Conservation (phyloP, 2,113 vertebrate genomes). For the Pseudonaja textilis region DNA sequence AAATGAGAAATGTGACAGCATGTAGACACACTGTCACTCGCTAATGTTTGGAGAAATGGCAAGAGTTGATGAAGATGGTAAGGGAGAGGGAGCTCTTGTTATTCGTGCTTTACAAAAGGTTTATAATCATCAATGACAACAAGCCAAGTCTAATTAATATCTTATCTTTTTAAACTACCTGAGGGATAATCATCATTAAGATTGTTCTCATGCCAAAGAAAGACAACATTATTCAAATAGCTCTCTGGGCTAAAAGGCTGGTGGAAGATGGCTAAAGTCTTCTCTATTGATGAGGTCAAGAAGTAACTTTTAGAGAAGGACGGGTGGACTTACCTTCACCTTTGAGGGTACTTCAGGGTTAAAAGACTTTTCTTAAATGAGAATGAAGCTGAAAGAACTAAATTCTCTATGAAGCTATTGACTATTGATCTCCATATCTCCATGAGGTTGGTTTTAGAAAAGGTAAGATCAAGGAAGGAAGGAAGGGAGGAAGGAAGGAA, state of each 20-base stretch:
- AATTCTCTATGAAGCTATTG: background rate
- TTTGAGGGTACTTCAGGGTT: background rate
- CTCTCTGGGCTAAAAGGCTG: background rate
- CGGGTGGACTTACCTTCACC: accelerated
- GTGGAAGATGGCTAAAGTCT: conserved; percentile 19
- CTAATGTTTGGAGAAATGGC: conserved; percentile 28
- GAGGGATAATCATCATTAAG: conserved; percentile 31
- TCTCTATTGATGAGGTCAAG: conserved; percentile 24
- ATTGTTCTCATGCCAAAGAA: conserved; percentile 41
- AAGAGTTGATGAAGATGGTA: background rate
- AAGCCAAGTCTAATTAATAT: conserved; percentile 36
- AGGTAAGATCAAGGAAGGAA: background rate
- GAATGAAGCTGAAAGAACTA: background rate
- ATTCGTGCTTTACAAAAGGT: conserved; percentile 20
- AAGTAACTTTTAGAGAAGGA: background rate
- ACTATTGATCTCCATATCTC: background rate
- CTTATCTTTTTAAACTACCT: conserved; percentile 51
- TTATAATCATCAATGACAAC: conserved; percentile 40
- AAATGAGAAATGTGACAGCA: background rate
- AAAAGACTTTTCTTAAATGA: background rate
- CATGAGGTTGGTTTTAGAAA: background rate
- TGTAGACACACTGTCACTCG: conserved; percentile 11
- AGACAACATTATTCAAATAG: conserved; percentile 40
- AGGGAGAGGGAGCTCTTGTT: background rate
- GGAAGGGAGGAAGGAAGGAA: background rate